Evolutionary conservation across 2,888 invertebrate genomes (phyloP), one percentile per base, ranked within the genome.

Genomic region (Perizoma affinitatum): DNA sequence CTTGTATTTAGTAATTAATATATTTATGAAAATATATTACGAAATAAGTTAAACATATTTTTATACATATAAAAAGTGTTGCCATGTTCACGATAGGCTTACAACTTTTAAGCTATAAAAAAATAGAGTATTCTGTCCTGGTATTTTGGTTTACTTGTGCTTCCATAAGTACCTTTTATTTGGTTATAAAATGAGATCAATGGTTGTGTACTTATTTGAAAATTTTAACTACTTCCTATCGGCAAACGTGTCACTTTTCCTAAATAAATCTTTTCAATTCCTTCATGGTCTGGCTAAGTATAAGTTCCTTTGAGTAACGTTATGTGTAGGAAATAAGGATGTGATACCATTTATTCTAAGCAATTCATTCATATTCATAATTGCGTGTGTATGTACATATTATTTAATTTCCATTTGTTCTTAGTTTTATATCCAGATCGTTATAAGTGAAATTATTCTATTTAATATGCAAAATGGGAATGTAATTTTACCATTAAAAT

Each of bases 261-360:
- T 78, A 64, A 76, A 70, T 74, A 87, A 79, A 84, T 22, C 38
- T 36, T 63, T 57, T 56, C 38, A 33, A 58, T 80, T 83, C 71
- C 80, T 83, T 75, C 78, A 78, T 81, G 84, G 86, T 90, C 86
- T 84, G 85, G 84, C 84, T 90, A 88, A 87, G 72, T 80, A 74
- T 90, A 89, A 89, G 91, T 91, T 91, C 91, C 91, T 91, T 83
- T 80, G 78, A 83, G 78, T 87, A 85, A 87, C 84, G 79, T 82
- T 84, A 86, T 85, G 72, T 78, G 79, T 87, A 88, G 84, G 79
- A 76, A 83, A 73, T 90, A 90, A 91, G 89, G 87, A 87, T 88
- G 91, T 91, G 91, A 91, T 91, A 91, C 91, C 90, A 90, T 89
- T 87, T 89, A 86, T 82, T 83, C 69, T 90, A 88, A 90, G 90